Evolutionary conservation across 2,888 invertebrate species (phyloP).

Genomic region (Eulithis prunata): DNA sequence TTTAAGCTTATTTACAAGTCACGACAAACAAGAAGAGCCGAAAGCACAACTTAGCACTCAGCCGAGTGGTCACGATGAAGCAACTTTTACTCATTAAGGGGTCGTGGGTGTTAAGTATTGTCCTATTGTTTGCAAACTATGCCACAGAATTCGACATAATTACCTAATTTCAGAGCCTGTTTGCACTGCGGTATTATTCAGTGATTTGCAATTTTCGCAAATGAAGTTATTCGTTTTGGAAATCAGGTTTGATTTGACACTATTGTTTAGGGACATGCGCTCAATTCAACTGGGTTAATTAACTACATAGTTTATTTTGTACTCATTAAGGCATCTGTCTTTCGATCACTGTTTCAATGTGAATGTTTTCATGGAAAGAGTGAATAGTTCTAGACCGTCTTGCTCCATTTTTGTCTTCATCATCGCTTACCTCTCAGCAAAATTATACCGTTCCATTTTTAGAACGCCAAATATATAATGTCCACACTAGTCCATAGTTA

Average conservation of each 20-base stretch:
- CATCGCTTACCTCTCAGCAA: no score
- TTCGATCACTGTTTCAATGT: no score
- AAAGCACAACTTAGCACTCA: constrained; percentile 45
- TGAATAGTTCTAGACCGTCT: no score
- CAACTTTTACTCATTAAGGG: constrained; percentile 43
- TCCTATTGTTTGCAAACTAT: constrained; percentile 41
- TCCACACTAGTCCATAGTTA: no score
- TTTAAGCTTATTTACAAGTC: constrained; percentile 35
- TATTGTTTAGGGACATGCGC: not conserved
- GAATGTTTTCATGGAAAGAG: no score
- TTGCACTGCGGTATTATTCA: constrained; percentile 16
- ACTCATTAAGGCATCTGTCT: no score
- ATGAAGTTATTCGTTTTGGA: constrained; percentile 6
- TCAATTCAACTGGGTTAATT: no score
- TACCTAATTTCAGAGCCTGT: constrained; percentile 21
- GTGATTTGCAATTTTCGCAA: constrained; percentile 24
- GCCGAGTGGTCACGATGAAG: constrained; percentile 35
- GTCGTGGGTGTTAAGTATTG: constrained; percentile 37
- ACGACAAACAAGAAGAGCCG: constrained; percentile 40
- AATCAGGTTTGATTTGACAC: not conserved
- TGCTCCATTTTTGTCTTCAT: no score
- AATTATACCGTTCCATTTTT: no score
- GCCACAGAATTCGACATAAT: constrained; percentile 28
- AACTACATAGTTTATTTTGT: no score
- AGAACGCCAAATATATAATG: no score